Evolutionary conservation across 1,140 invertebrate species (phyloP).

Genomic region (Drosophila micromelanica): DNA sequence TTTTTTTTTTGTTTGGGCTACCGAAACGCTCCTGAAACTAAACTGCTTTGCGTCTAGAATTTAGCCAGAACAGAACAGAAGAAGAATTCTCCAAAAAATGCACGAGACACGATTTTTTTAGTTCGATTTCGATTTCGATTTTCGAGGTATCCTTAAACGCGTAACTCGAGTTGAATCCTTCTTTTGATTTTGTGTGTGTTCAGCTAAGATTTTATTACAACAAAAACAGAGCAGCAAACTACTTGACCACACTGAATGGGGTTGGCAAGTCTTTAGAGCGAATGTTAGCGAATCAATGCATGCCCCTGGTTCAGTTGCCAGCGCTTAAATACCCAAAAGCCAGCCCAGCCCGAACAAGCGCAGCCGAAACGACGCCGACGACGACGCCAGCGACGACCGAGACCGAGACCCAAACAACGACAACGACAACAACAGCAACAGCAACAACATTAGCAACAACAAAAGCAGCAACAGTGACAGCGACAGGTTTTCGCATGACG

Average conservation of each 20-base stretch:
- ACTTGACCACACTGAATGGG: conserved; percentile 69
- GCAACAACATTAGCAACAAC: too few relatives aligned
- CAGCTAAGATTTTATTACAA: conserved; percentile 84
- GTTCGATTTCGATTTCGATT: too few relatives aligned
- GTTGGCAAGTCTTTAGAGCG: conserved; percentile 84
- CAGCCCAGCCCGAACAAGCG: conserved; percentile 2
- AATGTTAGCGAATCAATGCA: conserved; percentile 85
- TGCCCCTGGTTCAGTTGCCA: conserved; percentile 71
- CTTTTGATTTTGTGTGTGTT: conserved; percentile 48
- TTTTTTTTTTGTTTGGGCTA: conserved; percentile 21
- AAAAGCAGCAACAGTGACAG: conserved; percentile 6
- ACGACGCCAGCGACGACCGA: conserved; percentile 31
- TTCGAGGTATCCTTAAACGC: conserved; percentile 8
- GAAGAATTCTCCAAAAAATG: conserved; percentile 48
- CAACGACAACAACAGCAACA: conserved; percentile 40
- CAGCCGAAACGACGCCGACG: conserved; percentile 22
- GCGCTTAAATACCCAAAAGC: conserved; percentile 82
- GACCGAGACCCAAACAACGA: conserved; percentile 40
- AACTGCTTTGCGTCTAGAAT: conserved; percentile 81
- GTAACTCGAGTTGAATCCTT: conserved; percentile 41
- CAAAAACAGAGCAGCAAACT: conserved; percentile 77
- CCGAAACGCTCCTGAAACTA: conserved; percentile 61
- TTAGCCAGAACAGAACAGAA: conserved; percentile 56
- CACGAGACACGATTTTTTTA: conserved; percentile 21
- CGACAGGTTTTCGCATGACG: conserved; percentile 79